A percentile compares a stretch with the other conserved stretches of the same genome.
These are phyloP conservation scores for Drosophila prolongata DNA, from an alignment of 2,888 invertebrate species.

Conservation along the genomic window DNA sequence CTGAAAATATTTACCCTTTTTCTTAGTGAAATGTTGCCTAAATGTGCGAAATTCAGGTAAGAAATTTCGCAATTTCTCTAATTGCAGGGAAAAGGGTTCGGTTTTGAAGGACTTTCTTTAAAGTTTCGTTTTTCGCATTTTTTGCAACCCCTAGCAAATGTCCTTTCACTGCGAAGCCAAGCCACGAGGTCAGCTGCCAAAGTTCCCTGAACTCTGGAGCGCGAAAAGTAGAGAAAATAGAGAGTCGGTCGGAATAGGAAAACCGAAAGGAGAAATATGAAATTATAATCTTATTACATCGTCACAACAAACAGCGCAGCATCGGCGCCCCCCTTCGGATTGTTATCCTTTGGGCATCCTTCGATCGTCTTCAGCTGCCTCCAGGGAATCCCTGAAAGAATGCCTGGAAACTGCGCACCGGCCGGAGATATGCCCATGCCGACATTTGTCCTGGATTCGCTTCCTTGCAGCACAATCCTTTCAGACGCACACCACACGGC, in stretches of 20 bases:
- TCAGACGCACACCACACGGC: constrained; percentile 53
- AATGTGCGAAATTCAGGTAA: constrained; percentile 59
- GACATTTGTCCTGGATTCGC: constrained; percentile 76
- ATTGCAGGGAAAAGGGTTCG: constrained; percentile 46
- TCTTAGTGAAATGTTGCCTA: constrained; percentile 50
- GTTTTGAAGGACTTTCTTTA: constrained; percentile 25
- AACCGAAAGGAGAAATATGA: constrained; percentile 59
- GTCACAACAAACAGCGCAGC: constrained; percentile 66
- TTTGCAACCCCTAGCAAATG: constrained; percentile 56
- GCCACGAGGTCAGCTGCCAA: constrained; percentile 60
- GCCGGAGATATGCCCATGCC: constrained; percentile 79
- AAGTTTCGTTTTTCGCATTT: constrained; percentile 33
- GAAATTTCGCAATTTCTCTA: constrained; percentile 20
- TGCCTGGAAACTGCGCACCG: constrained; percentile 62
- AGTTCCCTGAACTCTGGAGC: constrained; percentile 55
- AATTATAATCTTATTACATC: constrained; percentile 78
- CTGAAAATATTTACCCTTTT: constrained; percentile 64
- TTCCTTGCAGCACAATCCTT: constrained; percentile 68
- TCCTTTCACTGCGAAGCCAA: constrained; percentile 24
- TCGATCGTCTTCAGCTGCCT: constrained; percentile 77
- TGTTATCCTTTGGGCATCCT: constrained; percentile 50
- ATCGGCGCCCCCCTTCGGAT: constrained; percentile 52
- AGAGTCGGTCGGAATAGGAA: constrained; percentile 22
- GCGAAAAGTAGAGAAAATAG: constrained; percentile 44
- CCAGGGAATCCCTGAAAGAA: constrained; percentile 21